Base-by-base conservation (phyloP, 92 coral and sea anemone genomes). In the Zoanthus gigantus region DNA sequence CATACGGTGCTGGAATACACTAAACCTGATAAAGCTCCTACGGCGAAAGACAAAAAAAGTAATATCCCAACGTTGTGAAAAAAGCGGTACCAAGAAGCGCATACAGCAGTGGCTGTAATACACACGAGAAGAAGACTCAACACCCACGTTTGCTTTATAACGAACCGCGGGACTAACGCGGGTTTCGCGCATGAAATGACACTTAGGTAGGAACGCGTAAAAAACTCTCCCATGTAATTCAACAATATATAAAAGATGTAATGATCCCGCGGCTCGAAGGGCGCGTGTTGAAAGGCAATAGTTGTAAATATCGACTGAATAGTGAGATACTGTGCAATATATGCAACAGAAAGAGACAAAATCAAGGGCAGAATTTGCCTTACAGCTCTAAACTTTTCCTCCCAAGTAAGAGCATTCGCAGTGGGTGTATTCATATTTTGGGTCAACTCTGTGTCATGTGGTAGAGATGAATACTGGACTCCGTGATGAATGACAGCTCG, bases 261-360 rank as follows among this genome's bases (percentile, higher is more conserved):
- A 76, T 95, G 96, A 74, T 93, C 94, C 60, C 94, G 89, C 53
- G 96, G 94, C 30, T 79, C 78, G 61, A 93, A 90, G 5, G 98
- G 93, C 45, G 98, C 90, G 44, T 79, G 82, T 5, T 73, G 71
- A 69, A 93, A 93, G 13, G 94, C 94, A 18, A 95, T 84, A 7
- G 98, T 95, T 4, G 98, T 95, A 42, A 95, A 95, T 3, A 93
- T 92, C 7, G 98, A 88, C 12, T 95, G 96, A 16, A 95, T 74
- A 0, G 98, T 93, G 71, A 93, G 79, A 69, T 91, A 93, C 71
- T 95, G 94, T 7, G 94, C 82, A 12, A 91, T 58, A 57, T 95
- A 90, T 0, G 98, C 88, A 13, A 92, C 71, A 68, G 92, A 87
- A n/a, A 95, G 92, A 9, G 98, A 80, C 3, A 82, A 45, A 90